phyloP scores from a whole-genome alignment of 2,888 invertebrate species.

The Acleris laterana region DNA sequence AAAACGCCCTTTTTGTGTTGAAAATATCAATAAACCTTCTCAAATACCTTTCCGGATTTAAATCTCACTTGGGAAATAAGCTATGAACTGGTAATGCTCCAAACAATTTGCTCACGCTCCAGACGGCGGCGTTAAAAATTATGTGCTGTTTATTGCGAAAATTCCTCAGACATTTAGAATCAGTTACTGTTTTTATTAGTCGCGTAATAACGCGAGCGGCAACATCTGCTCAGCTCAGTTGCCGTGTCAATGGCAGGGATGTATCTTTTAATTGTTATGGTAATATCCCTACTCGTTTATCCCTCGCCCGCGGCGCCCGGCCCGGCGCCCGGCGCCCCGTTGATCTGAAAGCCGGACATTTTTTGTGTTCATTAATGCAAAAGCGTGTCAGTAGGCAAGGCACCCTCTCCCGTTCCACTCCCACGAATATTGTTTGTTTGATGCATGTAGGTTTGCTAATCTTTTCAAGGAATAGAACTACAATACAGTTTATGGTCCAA shows the following conservation, averaged over 20 bases:
- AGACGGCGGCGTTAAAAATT: slow-evolving; percentile 37
- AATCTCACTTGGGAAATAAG: slow-evolving; percentile 31
- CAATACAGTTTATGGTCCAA: too few species aligned
- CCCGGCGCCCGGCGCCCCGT: slow-evolving; percentile 45
- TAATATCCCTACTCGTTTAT: slow-evolving; percentile 54
- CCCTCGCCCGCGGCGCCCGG: slow-evolving; percentile 49
- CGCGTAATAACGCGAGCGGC: slow-evolving; percentile 48
- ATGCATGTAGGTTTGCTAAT: slow-evolving; percentile 11
- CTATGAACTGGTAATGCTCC: slow-evolving; percentile 28
- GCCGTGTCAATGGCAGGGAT: slow-evolving; percentile 56
- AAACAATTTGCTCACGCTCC: slow-evolving; percentile 33
- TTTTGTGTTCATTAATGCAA: slow-evolving; percentile 57
- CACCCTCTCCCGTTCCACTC: slow-evolving; percentile 52
- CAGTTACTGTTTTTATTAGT: slow-evolving; percentile 47
- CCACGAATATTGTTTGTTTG: slow-evolving; percentile 48
- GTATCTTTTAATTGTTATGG: slow-evolving; percentile 62
- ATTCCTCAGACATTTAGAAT: slow-evolving; percentile 44
- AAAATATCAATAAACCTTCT: slow-evolving; percentile 34
- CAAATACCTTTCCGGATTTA: slow-evolving; percentile 28
- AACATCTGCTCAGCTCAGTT: slow-evolving; percentile 54
- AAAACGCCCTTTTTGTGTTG: slow-evolving; percentile 27
- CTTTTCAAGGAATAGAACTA: too few species aligned
- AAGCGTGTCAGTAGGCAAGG: slow-evolving; percentile 68
- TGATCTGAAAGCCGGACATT: slow-evolving; percentile 39
- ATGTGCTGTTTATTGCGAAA: slow-evolving; percentile 42